A percentile compares a stretch with the other conserved stretches of the same genome.
Conservation (phyloP, 1,140 invertebrate species). For the Achatina immaculata region DNA sequence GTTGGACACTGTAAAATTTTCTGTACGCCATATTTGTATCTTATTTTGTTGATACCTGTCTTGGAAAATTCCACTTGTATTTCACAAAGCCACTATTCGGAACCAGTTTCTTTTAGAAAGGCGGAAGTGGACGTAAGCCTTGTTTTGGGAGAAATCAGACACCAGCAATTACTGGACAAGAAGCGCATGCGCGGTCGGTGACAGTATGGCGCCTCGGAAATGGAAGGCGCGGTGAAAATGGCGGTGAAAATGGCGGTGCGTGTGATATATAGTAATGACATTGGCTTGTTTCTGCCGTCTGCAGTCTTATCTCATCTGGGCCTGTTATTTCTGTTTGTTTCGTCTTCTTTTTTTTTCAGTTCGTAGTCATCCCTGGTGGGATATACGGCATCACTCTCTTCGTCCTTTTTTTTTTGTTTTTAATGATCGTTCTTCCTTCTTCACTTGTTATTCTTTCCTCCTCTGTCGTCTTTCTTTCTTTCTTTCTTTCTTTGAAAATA, state of each 20-base stretch:
- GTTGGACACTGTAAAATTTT: too few species aligned
- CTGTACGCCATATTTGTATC: too few species aligned
- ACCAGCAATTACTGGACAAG: not conserved
- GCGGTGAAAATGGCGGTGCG: not conserved
- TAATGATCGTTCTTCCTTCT: not conserved
- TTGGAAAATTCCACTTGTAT: too few species aligned
- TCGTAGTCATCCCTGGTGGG: too few species aligned
- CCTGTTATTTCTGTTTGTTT: not conserved
- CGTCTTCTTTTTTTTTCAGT: not conserved
- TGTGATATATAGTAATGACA: not conserved
- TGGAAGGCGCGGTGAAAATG: not conserved
- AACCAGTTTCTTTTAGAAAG: not conserved
- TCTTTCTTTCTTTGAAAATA: not conserved
- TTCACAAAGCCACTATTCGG: too few species aligned
- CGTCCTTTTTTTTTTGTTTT: not conserved
- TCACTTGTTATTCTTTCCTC: too few species aligned
- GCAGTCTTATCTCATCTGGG: conserved; percentile 7
- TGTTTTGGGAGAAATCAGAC: not conserved
- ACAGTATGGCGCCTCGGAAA: not conserved
- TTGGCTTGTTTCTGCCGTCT: not conserved
- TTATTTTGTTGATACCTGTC: too few species aligned
- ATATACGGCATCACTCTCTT: too few species aligned
- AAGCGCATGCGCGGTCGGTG: not conserved
- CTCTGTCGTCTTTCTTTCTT: not conserved
- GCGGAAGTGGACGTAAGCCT: not conserved